phyloP scores from a whole-genome alignment of 37 sponge, comb jelly and placozoan species.

The Petrosia ficiformis region DNA sequence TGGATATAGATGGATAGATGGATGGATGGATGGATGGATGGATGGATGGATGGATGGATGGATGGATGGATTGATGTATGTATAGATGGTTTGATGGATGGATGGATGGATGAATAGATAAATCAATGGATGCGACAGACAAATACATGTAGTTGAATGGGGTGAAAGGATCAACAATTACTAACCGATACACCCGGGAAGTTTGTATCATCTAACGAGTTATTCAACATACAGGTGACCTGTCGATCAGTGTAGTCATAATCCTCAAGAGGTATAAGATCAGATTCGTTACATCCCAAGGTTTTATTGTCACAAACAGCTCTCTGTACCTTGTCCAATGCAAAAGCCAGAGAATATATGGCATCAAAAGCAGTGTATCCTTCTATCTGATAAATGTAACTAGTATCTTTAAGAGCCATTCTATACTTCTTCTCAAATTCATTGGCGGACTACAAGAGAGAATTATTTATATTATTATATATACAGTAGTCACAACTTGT shows the following conservation, averaged over 20 bases:
- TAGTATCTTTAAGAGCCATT: not conserved
- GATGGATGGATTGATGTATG: not conserved
- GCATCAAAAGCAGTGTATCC: not conserved
- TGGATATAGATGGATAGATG: not conserved
- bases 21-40: not conserved
- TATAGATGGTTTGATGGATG: not conserved
- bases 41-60: not conserved
- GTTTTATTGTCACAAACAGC: not conserved
- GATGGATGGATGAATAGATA: not conserved
- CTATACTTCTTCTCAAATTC: not conserved
- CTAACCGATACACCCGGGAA: constrained; percentile 5
- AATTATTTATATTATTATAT: not conserved
- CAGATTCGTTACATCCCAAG: not conserved
- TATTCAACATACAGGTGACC: not conserved
- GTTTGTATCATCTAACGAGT: not conserved
- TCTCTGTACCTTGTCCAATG: not conserved
- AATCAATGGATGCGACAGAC: not conserved
- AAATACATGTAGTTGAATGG: not conserved
- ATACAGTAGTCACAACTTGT: too few species aligned
- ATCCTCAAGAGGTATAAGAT: not conserved
- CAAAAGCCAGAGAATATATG: not conserved
- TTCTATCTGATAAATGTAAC: not conserved
- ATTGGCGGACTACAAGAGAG: not conserved
- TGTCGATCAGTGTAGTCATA: not conserved
- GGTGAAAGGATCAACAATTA: not conserved